Base-by-base conservation (phyloP, 2,888 invertebrate species). In the Sinotaia quadrata region DNA sequence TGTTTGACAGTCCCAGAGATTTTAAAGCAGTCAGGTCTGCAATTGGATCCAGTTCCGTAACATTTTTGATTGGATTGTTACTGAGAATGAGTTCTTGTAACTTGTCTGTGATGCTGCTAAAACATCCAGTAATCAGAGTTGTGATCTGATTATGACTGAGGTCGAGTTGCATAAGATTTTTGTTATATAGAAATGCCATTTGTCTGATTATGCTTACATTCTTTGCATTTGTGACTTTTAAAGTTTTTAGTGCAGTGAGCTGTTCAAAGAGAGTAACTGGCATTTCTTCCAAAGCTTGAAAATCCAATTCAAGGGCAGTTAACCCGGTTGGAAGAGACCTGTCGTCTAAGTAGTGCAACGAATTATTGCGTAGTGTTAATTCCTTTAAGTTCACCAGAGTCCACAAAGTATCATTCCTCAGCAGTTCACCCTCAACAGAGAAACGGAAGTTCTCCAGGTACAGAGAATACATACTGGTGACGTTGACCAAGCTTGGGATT, bases 371-470 rank as follows among this genome's bases (percentile, higher is more conserved):
- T 47, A 65, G 56, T 27, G 65, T 65, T 44, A 65, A 47, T 21
- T 54, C 31, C 31, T 12, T 65, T 21, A 65, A 37, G 2, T 3
- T 15, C 18, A 21, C 21, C 21, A 65, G 33, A 21, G 2, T 21
- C n/a, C 4, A 21, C 54, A 54, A 10, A 18, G 27, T 27, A 8
- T 7, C 54, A 12, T 0, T 10, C 10, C 10, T 10, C 41, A 41
- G 18, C 41, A 12, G 10, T 12, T 15, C 41, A 41, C 41, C 41
- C 5, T 41, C 27, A 12, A 10, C 21, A 18, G 56, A 31, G 24
- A 75, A 71, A 29, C 54, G 49, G 54, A 81, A 83, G 52, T 68
- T 44, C 31, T 73, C 66, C 21, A 83, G 49, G 15, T 68, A 44
- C 18, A 83, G 69, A 41, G 54, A 54, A 8, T 61, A 49, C 10